A percentile compares a stretch with the other conserved stretches of the same genome.
These are phyloP conservation scores for Metallyticus violacea DNA, from an alignment of 2,888 invertebrate genomes.

Conservation along the genomic window DNA sequence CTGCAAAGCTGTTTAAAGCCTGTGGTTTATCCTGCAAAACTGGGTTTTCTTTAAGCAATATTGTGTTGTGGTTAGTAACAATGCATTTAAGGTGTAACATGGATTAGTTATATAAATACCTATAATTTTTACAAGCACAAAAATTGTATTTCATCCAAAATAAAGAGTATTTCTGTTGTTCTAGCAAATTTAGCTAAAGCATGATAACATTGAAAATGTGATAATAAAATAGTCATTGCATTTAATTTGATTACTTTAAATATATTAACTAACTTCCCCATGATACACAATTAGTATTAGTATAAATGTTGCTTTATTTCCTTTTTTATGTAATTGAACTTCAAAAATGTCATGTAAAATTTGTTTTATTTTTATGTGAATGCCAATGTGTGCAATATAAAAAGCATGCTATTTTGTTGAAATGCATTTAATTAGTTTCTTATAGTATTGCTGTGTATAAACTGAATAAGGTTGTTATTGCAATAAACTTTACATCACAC, in stretches of 20 bases:
- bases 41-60: neutral
- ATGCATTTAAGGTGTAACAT: neutral
- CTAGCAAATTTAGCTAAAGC: too few relatives aligned
- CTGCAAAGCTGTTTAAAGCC: too few relatives aligned
- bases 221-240: too few relatives aligned
- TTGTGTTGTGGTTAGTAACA: neutral
- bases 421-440: neutral
- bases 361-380: neutral
- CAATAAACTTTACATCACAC: neutral
- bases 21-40: neutral
- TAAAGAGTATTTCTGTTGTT: too few relatives aligned
- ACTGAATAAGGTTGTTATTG: neutral
- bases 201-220: too few relatives aligned
- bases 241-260: too few relatives aligned
- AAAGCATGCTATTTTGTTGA: neutral
- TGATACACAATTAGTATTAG: too few relatives aligned
- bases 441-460: neutral
- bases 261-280: too few relatives aligned
- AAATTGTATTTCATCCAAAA: too few relatives aligned
- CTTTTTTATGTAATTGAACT: neutral
- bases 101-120: neutral
- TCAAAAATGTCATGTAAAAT: neutral
- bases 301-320: neutral
- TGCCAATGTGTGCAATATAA: neutral
- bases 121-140: neutral